These are phyloP conservation scores for Brachirus orientalis DNA, from an alignment of 2,113 vertebrate species.

Conservation along the genomic window DNA sequence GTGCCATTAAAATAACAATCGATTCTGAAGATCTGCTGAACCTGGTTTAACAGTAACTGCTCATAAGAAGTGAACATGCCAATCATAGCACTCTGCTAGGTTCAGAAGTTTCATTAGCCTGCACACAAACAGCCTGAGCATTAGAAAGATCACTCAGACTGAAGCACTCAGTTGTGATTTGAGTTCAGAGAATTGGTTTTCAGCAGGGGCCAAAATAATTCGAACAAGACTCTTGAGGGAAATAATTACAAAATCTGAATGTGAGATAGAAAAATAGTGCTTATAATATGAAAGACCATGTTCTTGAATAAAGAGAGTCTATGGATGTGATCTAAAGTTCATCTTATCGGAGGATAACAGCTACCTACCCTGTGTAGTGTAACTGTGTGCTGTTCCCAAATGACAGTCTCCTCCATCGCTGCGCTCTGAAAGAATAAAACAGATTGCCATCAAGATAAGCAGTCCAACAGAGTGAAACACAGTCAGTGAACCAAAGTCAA, in stretches of 20 bases:
- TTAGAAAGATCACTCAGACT: too few species aligned
- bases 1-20: background rate
- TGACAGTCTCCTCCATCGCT: conserved; percentile 99
- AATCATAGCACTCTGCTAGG: background rate
- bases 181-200: too few species aligned
- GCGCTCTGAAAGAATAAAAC: conserved; percentile 85
- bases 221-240: too few species aligned
- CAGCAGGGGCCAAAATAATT: too few species aligned
- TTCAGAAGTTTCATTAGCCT: background rate
- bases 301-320: background rate
- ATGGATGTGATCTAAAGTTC: conserved; percentile 17
- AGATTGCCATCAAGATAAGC: conserved; percentile 23
- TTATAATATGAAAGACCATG: background rate
- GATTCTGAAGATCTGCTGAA: background rate
- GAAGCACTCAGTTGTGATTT: too few species aligned
- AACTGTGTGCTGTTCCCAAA: conserved; percentile 99
- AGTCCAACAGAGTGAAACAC: background rate
- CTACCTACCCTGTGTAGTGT: conserved; percentile 97
- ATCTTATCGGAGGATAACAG: conserved; percentile 42
- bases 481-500: too few species aligned
- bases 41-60: background rate
- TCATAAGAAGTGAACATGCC: background rate
- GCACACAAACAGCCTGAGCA: too few species aligned
- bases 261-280: background rate
- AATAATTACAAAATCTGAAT: too few species aligned